Evolutionary conservation across 2,113 vertebrate species (phyloP).

Genomic region (mouse (Mus musculus)): DNA sequence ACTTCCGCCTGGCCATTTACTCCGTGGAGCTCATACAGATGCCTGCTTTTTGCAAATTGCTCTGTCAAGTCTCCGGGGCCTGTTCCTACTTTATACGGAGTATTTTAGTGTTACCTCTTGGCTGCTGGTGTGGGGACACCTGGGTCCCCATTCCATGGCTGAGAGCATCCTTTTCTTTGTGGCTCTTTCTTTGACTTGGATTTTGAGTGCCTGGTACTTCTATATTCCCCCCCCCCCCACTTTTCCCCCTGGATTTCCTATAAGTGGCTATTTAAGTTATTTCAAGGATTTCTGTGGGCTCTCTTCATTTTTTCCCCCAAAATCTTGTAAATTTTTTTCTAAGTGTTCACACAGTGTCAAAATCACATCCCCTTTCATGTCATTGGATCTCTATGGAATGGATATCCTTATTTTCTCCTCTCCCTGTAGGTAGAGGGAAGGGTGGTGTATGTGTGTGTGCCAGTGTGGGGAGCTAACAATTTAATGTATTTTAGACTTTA

Average conservation of each 20-base stretch:
- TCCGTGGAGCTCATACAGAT: background rate
- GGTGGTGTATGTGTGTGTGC: background rate
- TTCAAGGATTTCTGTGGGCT: background rate
- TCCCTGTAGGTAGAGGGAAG: background rate
- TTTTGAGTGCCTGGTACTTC: slow-evolving; percentile 50
- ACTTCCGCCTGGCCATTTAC: background rate
- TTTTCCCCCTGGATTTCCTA: slow-evolving; percentile 30
- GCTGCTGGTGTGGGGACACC: background rate
- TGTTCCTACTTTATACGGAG: background rate
- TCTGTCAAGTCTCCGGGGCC: background rate
- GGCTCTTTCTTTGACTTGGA: slow-evolving; percentile 20
- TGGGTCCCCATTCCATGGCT: background rate
- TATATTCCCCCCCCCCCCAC: background rate
- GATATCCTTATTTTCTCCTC: background rate
- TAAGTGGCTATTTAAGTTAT: slow-evolving; percentile 51
- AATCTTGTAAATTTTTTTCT: background rate
- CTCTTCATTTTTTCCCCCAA: background rate
- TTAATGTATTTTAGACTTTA: background rate
- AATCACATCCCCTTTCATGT: background rate
- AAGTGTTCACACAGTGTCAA: background rate
- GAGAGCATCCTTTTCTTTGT: background rate
- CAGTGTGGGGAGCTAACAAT: background rate
- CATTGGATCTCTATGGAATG: background rate
- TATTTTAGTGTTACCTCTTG: background rate
- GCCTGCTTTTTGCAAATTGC: background rate